Evolutionary conservation across 1,140 invertebrate genomes (phyloP), one percentile per base, ranked within the genome.

Genomic region (Eupristina koningsbergeri): DNA sequence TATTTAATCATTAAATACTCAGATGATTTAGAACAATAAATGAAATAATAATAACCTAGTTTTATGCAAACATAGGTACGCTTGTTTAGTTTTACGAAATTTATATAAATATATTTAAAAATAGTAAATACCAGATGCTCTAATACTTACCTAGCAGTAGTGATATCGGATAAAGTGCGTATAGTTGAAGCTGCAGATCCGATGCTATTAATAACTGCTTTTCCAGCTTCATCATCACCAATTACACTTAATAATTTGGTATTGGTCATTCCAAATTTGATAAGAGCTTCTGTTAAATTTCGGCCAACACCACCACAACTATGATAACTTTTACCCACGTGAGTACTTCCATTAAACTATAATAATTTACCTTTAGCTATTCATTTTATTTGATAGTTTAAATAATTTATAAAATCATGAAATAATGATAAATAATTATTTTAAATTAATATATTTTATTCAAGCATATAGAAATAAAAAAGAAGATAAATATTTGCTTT

Each of bases 241-340:
- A 99, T 92, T 1, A 95, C 95, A 0, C 97, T 97, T 76, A 99
- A 93, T 53, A 99, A 94, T 71, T 95, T 92, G 0, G 95, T 94
- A 3, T 92, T 89, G 11, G 93, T 85, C 41, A 91, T 93, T 31
- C 95, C 95, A 9, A 99, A 93, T 86, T 96, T 95, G 77, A 93
- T 93, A 15, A 99, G 91, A 69, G 96, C 96, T 86, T 98, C 97
- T 0, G 97, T 96, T n/a, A 99, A 93, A 89, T 99, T 99, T 50
- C 98, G 93, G 0, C 94, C 98, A 0, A 99, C 98, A 19, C 98
- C 98, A 6, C 98, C 98, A 22, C 94, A 94, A 63, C 93, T 94
- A 82, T 94, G 93, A n/a, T 92, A 91, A 67, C 95, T 94, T 80
- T 91, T 90, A 17, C 95, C 95, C 1, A 89, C 88, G 87, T 97